These are phyloP conservation scores for Chironomus tentans DNA, from an alignment of 2,888 invertebrate genomes.

Conservation along the genomic window DNA sequence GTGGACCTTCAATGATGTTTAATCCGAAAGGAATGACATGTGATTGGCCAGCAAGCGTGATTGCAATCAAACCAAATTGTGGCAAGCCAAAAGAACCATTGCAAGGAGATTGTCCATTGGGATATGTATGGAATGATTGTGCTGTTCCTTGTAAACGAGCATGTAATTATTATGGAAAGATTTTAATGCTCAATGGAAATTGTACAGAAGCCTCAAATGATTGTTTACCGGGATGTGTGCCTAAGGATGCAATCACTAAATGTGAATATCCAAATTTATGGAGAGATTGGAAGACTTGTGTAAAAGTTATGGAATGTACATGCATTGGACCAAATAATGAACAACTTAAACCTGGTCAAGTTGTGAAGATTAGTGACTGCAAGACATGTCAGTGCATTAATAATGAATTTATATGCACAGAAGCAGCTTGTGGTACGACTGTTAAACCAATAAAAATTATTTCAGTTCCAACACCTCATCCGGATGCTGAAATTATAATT, in stretches of 20 bases:
- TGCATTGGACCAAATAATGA: conserved; percentile 58
- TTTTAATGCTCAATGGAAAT: conserved; percentile 39
- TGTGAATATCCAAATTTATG: conserved; percentile 48
- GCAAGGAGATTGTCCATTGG: not conserved
- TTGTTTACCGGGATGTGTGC: conserved; percentile 14
- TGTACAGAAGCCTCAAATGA: conserved; percentile 35
- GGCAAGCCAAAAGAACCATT: conserved; percentile 30
- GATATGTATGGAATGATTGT: conserved; percentile 43
- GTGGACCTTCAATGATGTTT: conserved; percentile 56
- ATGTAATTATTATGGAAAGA: conserved; percentile 55
- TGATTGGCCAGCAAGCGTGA: conserved; percentile 54
- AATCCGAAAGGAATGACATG: conserved; percentile 55
- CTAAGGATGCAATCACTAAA: conserved; percentile 37
- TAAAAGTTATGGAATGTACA: conserved; percentile 62
- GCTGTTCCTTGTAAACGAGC: conserved; percentile 60
- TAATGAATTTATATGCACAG: conserved; percentile 63
- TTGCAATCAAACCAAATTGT: conserved; percentile 53
- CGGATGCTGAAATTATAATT: not conserved
- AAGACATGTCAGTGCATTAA: conserved; percentile 71
- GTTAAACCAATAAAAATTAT: not conserved
- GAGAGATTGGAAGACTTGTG: conserved; percentile 65
- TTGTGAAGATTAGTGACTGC: conserved; percentile 51
- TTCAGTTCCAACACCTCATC: not conserved
- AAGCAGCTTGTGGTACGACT: conserved; percentile 41
- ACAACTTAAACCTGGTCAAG: conserved; percentile 62